Conservation (phyloP, 1,140 invertebrate species). For the Drosophila nigrodunni region DNA sequence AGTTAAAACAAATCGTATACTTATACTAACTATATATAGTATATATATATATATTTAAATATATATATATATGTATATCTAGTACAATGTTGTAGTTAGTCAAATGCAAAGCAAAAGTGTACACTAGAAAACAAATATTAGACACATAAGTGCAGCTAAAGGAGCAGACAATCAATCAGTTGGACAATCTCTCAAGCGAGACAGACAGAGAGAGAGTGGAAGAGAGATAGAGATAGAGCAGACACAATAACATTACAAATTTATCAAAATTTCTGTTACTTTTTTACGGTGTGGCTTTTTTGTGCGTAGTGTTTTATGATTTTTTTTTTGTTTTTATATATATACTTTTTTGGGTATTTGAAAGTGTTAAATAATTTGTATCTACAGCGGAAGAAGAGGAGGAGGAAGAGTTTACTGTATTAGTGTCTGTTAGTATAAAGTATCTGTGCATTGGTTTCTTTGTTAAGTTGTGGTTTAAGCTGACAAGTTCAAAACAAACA, state of each 20-base stretch:
- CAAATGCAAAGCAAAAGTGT: slow-evolving; percentile 59
- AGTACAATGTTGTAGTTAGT: slow-evolving; percentile 71
- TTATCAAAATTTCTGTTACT: slow-evolving; percentile 22
- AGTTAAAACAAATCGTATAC: slow-evolving; percentile 57
- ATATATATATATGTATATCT: slow-evolving; percentile 29
- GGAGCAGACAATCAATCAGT: slow-evolving; percentile 74
- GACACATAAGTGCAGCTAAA: slow-evolving; percentile 54
- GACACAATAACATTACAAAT: slow-evolving; percentile 32
- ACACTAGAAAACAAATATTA: slow-evolving; percentile 39
- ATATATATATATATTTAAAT: slow-evolving; percentile 31
- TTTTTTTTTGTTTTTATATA: slow-evolving; percentile 43
- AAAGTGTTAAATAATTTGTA: slow-evolving; percentile 50
- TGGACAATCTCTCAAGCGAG: slow-evolving; percentile 28
- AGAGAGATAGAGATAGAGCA: slow-evolving; percentile 1
- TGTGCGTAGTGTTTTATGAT: slow-evolving; percentile 51
- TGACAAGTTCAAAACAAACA: slow-evolving; percentile 78
- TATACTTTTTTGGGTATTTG: slow-evolving; percentile 49
- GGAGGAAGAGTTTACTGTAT: slow-evolving; percentile 49
- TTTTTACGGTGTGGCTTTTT: slow-evolving; percentile 52
- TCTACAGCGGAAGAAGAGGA: slow-evolving; percentile 22
- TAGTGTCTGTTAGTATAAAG: slow-evolving; percentile 59
- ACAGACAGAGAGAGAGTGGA: slow-evolving; percentile 3
- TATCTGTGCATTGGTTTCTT: slow-evolving; percentile 72
- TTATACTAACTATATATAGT: too few species aligned
- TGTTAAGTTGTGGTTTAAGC: slow-evolving; percentile 81